A percentile compares a stretch with the other conserved stretches of the same genome.
Evolutionary conservation across 1,140 invertebrate genomes (phyloP).

Genomic region (Papilio polytes): DNA sequence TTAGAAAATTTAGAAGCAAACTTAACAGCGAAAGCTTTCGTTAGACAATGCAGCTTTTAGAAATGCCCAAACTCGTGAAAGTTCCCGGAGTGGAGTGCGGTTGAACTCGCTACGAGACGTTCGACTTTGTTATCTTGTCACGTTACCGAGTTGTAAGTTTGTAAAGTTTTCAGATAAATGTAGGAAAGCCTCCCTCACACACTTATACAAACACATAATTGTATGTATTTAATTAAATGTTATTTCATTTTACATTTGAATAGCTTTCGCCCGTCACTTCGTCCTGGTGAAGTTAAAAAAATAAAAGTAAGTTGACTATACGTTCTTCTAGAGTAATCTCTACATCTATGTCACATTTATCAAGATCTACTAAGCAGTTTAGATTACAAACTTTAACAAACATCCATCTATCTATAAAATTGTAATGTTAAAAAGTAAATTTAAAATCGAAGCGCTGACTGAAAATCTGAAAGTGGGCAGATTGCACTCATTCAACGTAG

Average conservation of each 20-base stretch:
- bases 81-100: not conserved
- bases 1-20: not conserved
- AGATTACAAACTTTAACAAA: too few species aligned
- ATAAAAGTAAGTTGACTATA: too few species aligned
- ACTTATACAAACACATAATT: not conserved
- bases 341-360: too few species aligned
- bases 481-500: slow-evolving; percentile 4
- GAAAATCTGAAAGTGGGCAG: slow-evolving; percentile 14
- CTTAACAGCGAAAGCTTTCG: slow-evolving; percentile 1
- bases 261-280: too few species aligned
- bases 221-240: not conserved
- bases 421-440: not conserved
- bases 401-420: too few species aligned
- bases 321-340: too few species aligned
- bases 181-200: not conserved
- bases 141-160: slow-evolving; percentile 17
- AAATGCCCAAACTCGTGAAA: slow-evolving; percentile 19
- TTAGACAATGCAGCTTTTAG: slow-evolving; percentile 20
- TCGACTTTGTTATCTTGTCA: slow-evolving; percentile 23
- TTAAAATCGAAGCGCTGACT: not conserved
- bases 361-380: too few species aligned
- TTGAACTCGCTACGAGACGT: not conserved
- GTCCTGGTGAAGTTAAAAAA: too few species aligned
- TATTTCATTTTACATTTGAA: not conserved
- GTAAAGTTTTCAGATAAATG: slow-evolving; percentile 19